These are phyloP conservation scores for Urechis unicinctus DNA, from an alignment of 2,888 invertebrate species.

Conservation along the genomic window DNA sequence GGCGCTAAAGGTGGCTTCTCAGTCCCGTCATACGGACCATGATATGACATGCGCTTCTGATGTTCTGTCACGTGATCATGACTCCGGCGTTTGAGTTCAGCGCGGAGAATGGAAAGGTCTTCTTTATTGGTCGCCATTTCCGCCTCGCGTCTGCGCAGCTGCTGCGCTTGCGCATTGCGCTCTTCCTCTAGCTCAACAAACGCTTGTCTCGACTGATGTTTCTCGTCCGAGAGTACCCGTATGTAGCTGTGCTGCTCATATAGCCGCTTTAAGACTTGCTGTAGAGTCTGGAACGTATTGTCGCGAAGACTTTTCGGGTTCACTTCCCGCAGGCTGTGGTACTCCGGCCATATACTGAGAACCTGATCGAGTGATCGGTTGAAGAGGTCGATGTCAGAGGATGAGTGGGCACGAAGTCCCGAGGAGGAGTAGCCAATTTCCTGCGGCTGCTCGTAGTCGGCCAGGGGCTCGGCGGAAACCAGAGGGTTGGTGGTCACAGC, in stretches of 20 bases:
- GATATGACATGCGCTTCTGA: no score
- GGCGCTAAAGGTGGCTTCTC: no score
- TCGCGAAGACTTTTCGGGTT: background rate
- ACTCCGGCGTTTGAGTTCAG: no score
- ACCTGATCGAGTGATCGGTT: background rate
- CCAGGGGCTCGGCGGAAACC: no score
- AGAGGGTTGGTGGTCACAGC: no score
- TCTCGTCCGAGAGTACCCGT: background rate
- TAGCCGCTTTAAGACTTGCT: background rate
- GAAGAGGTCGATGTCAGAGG: background rate
- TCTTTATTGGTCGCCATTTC: no score
- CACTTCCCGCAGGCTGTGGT: background rate
- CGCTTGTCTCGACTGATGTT: background rate
- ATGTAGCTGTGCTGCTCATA: background rate
- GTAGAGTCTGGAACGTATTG: background rate
- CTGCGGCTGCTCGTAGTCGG: no score
- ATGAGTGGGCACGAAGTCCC: no score
- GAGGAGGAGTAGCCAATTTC: no score
- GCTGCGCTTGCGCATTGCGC: background rate
- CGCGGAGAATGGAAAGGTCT: no score
- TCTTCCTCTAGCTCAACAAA: background rate
- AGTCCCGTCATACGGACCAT: no score
- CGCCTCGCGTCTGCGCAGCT: background rate
- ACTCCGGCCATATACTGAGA: background rate
- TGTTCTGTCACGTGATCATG: no score